Conservation (phyloP, 2,113 vertebrate genomes). For the Chunga burmeisteri region DNA sequence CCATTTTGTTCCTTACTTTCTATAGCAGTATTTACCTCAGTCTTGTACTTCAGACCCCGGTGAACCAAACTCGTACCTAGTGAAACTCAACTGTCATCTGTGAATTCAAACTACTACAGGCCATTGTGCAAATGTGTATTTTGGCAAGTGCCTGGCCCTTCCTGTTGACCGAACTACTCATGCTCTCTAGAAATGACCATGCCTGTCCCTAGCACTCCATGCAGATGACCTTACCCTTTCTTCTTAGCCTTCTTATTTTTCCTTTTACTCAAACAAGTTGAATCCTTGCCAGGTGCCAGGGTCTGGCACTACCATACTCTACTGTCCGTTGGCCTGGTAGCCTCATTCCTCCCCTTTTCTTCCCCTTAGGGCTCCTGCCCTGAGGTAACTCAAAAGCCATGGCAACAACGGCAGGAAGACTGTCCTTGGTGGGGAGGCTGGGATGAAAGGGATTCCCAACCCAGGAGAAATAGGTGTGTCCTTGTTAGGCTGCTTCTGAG, state of each 20-base stretch:
- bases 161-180: not conserved
- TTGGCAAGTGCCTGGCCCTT: not conserved
- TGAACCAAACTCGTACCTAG: not conserved
- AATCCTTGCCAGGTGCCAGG: not conserved
- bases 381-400: not conserved
- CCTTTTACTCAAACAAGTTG: not conserved
- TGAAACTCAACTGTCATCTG: not conserved
- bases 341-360: not conserved
- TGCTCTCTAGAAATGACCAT: not conserved
- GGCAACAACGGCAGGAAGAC: not conserved
- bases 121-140: not conserved
- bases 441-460: not conserved
- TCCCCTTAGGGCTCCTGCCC: not conserved
- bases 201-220: not conserved
- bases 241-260: not conserved
- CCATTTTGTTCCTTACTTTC: not conserved
- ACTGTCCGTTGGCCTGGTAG: not conserved
- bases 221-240: not conserved
- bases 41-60: not conserved
- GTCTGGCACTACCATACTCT: not conserved
- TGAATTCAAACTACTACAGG: not conserved
- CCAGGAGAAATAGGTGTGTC: not conserved
- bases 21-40: not conserved
- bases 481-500: not conserved
- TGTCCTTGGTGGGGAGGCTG: not conserved